These are phyloP conservation scores for Meloidogyne chitwoodi DNA, from an alignment of 1,140 invertebrate genomes.

Conservation along the genomic window DNA sequence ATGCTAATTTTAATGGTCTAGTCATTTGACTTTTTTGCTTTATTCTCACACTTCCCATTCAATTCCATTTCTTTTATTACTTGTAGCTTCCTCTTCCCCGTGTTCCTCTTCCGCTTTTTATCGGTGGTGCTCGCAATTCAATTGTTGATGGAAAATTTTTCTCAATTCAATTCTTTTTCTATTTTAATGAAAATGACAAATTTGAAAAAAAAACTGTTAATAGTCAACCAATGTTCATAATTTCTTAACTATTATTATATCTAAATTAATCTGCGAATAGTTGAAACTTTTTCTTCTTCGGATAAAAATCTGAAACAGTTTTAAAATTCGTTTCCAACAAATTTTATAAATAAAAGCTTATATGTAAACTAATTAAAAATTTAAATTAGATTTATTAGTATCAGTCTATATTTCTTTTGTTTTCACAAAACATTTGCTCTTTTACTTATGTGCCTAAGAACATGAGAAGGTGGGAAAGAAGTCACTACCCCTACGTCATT, in stretches of 20 bases:
- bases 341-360: too few relatives aligned
- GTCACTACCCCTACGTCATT: neutral
- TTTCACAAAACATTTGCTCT: neutral
- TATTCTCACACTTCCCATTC: neutral
- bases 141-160: neutral
- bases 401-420: neutral
- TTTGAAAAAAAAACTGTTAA: neutral
- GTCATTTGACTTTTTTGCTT: neutral
- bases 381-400: neutral
- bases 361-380: too few relatives aligned
- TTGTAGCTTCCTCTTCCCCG: neutral
- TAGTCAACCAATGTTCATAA: neutral
- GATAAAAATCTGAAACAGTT: too few relatives aligned
- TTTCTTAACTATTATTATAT: neutral
- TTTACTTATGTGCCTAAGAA: neutral
- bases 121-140: neutral
- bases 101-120: neutral
- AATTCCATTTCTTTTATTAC: neutral
- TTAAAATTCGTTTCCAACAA: too few relatives aligned
- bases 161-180: neutral
- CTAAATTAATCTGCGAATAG: neutral
- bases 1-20: neutral
- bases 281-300: too few relatives aligned
- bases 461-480: neutral
- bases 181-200: neutral